Base-by-base conservation (phyloP, 2,113 vertebrate genomes). In the Myodes glareolus region DNA sequence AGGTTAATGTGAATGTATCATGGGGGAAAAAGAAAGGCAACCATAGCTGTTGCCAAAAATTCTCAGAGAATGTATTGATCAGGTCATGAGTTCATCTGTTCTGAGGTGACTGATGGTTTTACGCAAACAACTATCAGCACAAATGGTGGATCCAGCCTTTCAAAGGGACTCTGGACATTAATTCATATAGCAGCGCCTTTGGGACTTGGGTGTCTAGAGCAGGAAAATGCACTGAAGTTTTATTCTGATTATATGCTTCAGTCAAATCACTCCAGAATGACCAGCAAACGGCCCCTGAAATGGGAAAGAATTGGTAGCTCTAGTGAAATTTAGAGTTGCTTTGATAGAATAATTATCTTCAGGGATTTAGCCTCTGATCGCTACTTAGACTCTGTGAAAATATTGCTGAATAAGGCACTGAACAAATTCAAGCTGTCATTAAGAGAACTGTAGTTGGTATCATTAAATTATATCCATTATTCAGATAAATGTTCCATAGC, bases 301-400 rank as follows among this genome's bases (percentile, higher is more conserved):
- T 97, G 93, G 87, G 95, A 95, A 96, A 92, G 84, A 84, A 96
- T 94, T 89, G 76, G 94, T 89, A 90, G 92, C 45, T 97, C 6
- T 31, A 95, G 70, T 65, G 13, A 94, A 94, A 75, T 96, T 92
- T 88, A 63, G 93, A 97, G 67, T 85, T 8, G 0, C 58, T 97
- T 92, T 39, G 55, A 82, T 97, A 91, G 97, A 94, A 90, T 91
- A 97, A 86, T 95, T 97, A 80, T 98, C 82, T 96, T 72, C 63
- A 92, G 88, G 85, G 58, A 87, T 95, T 96, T 47, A 67, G 68
- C 21, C 52, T 89, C 93, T 94, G 82, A 96, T 95, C 5, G 50
- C 92, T 95, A 42, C 67, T 90, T 90, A 94, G 75, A 90, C 88
- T 95, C 45, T 94, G 84, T 84, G 70, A 94, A 95, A 89, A 36